A percentile compares a stretch with the other conserved stretches of the same genome.
phyloP scores from a whole-genome alignment of 2,888 invertebrate genomes.

The Arctia plantaginis region DNA sequence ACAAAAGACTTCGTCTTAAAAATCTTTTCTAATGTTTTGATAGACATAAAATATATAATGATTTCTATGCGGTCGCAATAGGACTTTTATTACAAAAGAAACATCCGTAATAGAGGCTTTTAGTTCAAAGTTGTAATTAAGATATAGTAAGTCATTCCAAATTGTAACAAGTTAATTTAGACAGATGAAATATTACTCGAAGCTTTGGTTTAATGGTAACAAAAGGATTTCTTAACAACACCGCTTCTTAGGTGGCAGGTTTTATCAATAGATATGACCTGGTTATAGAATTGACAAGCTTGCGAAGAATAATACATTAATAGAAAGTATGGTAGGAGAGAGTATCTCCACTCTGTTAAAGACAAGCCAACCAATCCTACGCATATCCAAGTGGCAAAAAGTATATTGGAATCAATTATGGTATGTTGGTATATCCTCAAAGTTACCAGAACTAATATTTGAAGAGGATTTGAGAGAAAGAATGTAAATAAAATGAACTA shows the following conservation, averaged over 20 bases:
- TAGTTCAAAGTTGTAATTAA: conserved; percentile 46
- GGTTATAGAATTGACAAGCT: neutral
- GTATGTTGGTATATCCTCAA: too few relatives aligned
- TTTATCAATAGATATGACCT: conserved; percentile 1
- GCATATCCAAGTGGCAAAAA: too few relatives aligned
- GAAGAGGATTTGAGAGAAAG: too few relatives aligned
- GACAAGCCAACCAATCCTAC: neutral
- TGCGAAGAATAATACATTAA: neutral
- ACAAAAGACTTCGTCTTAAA: conserved; percentile 42
- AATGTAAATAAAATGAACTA: neutral
- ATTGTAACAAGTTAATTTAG: conserved; percentile 45
- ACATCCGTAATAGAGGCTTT: conserved; percentile 30
- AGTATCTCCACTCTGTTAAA: neutral
- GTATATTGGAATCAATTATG: too few relatives aligned
- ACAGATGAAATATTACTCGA: conserved; percentile 24
- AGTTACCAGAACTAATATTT: too few relatives aligned
- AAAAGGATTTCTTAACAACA: conserved; percentile 8
- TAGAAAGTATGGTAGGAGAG: neutral
- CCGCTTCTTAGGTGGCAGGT: conserved; percentile 20
- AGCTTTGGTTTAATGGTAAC: conserved; percentile 16
- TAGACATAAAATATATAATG: conserved; percentile 62
- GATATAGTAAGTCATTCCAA: conserved; percentile 41
- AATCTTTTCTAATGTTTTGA: conserved; percentile 43
- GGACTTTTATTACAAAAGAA: conserved; percentile 34
- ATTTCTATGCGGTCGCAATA: conserved; percentile 40